Conservation (phyloP, 2,113 vertebrate species). For the Cyanistes caeruleus region DNA sequence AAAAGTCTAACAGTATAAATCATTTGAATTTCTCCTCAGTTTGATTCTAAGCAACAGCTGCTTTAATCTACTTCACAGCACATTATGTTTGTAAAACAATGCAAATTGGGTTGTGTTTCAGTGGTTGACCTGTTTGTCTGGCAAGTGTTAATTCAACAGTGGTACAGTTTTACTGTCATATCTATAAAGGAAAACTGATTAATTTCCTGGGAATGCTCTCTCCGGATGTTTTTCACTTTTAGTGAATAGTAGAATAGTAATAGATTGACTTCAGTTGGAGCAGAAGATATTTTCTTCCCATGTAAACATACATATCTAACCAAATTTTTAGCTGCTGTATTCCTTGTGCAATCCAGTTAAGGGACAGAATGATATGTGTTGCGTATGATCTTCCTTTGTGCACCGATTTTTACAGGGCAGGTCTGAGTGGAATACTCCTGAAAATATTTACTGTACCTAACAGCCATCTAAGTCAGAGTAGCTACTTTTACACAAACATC, state of each 20-base stretch:
- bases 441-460: background rate
- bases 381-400: background rate
- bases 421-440: background rate
- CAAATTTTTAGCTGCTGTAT: background rate
- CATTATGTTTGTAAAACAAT: background rate
- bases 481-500: background rate
- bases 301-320: background rate
- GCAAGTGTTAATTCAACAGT: conserved; percentile 14
- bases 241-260: background rate
- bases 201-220: background rate
- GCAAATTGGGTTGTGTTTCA: background rate
- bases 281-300: background rate
- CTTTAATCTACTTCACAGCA: background rate
- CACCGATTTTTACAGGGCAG: background rate
- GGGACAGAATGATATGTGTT: background rate
- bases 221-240: background rate
- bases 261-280: background rate
- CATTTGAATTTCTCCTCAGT: background rate
- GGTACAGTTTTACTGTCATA: background rate
- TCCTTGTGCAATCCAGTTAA: background rate
- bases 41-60: conserved; percentile 40
- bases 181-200: background rate
- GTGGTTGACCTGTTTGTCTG: background rate
- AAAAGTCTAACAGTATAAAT: conserved; percentile 24
- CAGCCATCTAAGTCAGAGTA: background rate